These are phyloP conservation scores for Paradisaea rubra DNA, from an alignment of 2,113 vertebrate genomes.

Conservation along the genomic window DNA sequence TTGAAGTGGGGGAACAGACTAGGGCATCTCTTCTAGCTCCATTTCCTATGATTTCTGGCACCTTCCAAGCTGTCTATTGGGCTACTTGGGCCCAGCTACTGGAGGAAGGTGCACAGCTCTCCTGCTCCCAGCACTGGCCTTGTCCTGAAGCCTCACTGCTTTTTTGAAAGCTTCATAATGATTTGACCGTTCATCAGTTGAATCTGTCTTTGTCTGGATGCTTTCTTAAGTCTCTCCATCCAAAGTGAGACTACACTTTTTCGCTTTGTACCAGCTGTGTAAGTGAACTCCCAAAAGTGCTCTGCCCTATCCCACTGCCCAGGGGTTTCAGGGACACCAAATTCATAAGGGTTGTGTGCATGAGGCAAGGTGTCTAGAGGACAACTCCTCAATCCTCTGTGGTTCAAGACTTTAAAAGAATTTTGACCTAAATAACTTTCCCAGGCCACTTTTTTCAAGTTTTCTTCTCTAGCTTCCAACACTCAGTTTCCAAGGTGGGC, in stretches of 20 bases:
- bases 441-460: neutral
- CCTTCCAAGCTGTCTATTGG: neutral
- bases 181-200: neutral
- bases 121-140: neutral
- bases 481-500: neutral
- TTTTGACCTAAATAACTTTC: neutral
- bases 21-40: neutral
- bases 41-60: neutral
- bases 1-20: accelerated
- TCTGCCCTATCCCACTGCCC: neutral
- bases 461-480: neutral
- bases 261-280: neutral
- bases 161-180: neutral
- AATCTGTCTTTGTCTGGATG: neutral
- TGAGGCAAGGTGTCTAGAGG: neutral
- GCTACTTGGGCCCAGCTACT: neutral
- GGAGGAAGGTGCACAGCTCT: neutral
- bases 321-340: neutral
- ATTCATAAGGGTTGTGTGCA: accelerated
- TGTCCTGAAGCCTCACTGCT: neutral
- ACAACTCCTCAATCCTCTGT: neutral
- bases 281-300: neutral
- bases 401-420: neutral
- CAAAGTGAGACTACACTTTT: neutral
- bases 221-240: neutral